phyloP scores from a whole-genome alignment of 2,797 vertebrate genomes.

The Sebastes miniatus region DNA sequence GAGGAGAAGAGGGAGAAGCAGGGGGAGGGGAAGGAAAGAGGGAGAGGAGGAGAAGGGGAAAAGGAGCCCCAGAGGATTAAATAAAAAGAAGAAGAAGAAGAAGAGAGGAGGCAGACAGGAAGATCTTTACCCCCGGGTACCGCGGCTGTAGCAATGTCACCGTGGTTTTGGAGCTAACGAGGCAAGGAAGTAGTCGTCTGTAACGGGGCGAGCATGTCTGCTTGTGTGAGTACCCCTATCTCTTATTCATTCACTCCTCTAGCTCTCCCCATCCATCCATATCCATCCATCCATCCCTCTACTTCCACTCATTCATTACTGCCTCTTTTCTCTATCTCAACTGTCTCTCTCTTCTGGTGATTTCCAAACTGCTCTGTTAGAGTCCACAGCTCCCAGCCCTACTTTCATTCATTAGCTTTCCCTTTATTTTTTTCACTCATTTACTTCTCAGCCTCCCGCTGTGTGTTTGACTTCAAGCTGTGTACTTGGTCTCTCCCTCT shows the following conservation, averaged over 20 bases:
- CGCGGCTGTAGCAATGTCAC: slow-evolving; percentile 62
- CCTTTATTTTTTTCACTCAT: slow-evolving; percentile 22
- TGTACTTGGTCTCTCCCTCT: slow-evolving; percentile 7
- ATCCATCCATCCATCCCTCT: neutral
- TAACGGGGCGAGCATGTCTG: slow-evolving; percentile 67
- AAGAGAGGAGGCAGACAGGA: slow-evolving; percentile 38
- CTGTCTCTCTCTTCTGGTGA: neutral
- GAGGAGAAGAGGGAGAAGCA: slow-evolving; percentile 12
- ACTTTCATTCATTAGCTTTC: slow-evolving; percentile 36
- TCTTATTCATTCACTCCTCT: slow-evolving; percentile 39
- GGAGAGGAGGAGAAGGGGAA: slow-evolving; percentile 17
- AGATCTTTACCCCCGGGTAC: slow-evolving; percentile 50
- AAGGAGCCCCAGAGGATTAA: slow-evolving; percentile 55
- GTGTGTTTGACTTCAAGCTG: slow-evolving; percentile 48
- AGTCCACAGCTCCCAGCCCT: slow-evolving; percentile 8
- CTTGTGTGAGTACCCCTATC: slow-evolving; percentile 68
- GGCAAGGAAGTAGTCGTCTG: slow-evolving; percentile 52
- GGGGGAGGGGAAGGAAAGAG: slow-evolving; percentile 38
- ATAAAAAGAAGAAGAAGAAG: slow-evolving; percentile 30
- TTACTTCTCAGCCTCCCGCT: slow-evolving; percentile 32
- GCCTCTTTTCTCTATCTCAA: neutral
- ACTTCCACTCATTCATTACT: slow-evolving; percentile 9
- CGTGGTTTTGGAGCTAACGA: slow-evolving; percentile 62
- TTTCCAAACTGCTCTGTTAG: slow-evolving; percentile 13
- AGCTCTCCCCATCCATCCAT: slow-evolving; percentile 8